phyloP scores from a whole-genome alignment of 2,888 invertebrate genomes.

The Selenia dentaria region DNA sequence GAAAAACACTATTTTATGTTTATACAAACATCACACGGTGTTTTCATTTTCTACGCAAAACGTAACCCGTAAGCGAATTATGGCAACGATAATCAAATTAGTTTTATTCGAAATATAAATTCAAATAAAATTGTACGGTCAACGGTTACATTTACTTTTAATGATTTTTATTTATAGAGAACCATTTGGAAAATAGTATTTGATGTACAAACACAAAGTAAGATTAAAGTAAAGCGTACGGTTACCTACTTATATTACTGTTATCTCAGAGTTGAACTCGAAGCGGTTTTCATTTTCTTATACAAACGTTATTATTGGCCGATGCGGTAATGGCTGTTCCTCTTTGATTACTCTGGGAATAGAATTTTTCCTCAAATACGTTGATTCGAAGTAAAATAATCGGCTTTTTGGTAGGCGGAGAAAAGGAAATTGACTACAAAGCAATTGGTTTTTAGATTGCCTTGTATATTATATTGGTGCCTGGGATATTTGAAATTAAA shows the following conservation, averaged over 20 bases:
- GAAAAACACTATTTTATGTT: no score
- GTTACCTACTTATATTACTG: constrained; percentile 56
- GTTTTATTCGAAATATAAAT: no score
- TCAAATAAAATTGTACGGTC: no score
- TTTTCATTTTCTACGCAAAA: no score
- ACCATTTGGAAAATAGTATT: constrained; percentile 6
- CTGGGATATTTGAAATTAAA: no score
- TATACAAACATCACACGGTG: no score
- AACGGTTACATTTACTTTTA: no score
- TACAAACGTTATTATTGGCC: constrained; percentile 56
- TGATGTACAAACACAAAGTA: constrained; percentile 34
- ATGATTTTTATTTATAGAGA: constrained; percentile 3
- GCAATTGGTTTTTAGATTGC: constrained; percentile 12
- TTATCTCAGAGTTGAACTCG: constrained; percentile 49
- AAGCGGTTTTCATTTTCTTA: constrained; percentile 51
- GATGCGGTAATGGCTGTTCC: constrained; percentile 39
- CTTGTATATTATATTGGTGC: not conserved
- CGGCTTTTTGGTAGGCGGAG: constrained; percentile 1
- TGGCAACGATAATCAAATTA: no score
- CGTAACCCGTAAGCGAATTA: no score
- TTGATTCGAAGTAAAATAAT: constrained; percentile 11
- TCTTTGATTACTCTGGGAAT: constrained; percentile 41
- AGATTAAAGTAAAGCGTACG: constrained; percentile 56
- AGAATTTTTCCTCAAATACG: constrained; percentile 18
- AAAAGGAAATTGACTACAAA: constrained; percentile 9